Evolutionary conservation across 2,113 vertebrate genomes (phyloP).

Genomic region (Ramphastos sulfuratus): DNA sequence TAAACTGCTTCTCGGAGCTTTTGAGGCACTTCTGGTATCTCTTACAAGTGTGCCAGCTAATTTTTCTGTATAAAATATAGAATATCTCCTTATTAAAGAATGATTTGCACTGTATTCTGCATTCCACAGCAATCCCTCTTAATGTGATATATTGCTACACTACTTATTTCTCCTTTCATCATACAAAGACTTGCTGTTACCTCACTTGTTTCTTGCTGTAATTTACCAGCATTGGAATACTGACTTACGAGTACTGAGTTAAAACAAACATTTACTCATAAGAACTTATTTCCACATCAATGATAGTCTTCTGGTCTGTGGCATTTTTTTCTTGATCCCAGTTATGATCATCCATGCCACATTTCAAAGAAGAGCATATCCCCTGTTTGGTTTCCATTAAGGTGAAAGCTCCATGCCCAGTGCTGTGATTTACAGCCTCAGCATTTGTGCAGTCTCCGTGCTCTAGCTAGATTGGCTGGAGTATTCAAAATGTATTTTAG

Average conservation of each 20-base stretch:
- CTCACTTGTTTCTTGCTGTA: constrained; percentile 50
- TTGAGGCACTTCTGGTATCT: background rate
- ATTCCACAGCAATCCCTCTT: background rate
- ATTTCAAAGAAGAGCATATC: constrained; percentile 53
- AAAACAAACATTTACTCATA: constrained; percentile 70
- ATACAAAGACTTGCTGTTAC: constrained; percentile 45
- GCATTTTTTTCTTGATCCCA: constrained; percentile 16
- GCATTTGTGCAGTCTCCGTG: constrained; percentile 38
- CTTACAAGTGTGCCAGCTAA: background rate
- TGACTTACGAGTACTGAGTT: constrained; percentile 63
- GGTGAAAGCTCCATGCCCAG: constrained; percentile 10
- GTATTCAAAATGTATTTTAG: constrained; percentile 36
- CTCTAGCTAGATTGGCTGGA: constrained; percentile 49
- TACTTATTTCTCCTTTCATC: constrained; percentile 43
- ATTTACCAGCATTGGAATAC: constrained; percentile 27
- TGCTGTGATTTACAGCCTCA: constrained; percentile 68
- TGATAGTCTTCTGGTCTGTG: constrained; percentile 36
- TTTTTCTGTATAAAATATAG: constrained; percentile 40
- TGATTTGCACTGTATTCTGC: constrained; percentile 1
- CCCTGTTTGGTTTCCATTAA: constrained; percentile 38
- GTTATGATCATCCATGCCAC: constrained; percentile 56
- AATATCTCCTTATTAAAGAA: constrained; percentile 15
- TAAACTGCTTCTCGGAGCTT: background rate
- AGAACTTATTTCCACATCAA: constrained; percentile 72
- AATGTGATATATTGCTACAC: constrained; percentile 5